Conservation (phyloP, 2,113 vertebrate species). For the Calyptommatus sinebrachiatus region DNA sequence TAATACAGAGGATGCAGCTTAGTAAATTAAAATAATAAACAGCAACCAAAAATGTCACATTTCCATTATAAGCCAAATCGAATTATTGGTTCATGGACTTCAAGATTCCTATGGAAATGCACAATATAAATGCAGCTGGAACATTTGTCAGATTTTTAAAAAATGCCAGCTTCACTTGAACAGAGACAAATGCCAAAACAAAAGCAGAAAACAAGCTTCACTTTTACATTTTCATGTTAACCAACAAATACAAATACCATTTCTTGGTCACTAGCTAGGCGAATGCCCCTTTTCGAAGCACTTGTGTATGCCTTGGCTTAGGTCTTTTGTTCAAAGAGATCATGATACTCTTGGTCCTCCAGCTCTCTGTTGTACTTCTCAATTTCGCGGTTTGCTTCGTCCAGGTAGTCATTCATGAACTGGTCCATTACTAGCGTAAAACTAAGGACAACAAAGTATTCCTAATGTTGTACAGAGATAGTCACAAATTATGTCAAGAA, state of each 20-base stretch:
- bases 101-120: slow-evolving; percentile 64
- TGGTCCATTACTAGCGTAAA: slow-evolving; percentile 86
- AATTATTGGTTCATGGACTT: slow-evolving; percentile 60
- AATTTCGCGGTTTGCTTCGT: slow-evolving; percentile 88
- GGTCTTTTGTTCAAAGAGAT: slow-evolving; percentile 87
- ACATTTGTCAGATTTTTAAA: slow-evolving; percentile 46
- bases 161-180: slow-evolving; percentile 56
- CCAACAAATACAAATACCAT: slow-evolving; percentile 46
- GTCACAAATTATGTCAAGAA: too few relatives aligned
- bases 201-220: slow-evolving; percentile 43
- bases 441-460: slow-evolving; percentile 71
- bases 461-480: too few relatives aligned
- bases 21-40: background rate
- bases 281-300: background rate
- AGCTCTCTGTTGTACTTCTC: slow-evolving; percentile 89
- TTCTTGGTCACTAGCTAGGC: slow-evolving; percentile 31
- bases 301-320: slow-evolving; percentile 14
- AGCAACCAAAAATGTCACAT: background rate
- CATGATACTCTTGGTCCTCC: slow-evolving; percentile 82
- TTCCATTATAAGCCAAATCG: slow-evolving; percentile 47
- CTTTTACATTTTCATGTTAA: slow-evolving; percentile 44
- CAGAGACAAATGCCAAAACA: slow-evolving; percentile 38
- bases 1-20: slow-evolving; percentile 22
- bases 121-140: slow-evolving; percentile 51
- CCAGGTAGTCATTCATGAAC: slow-evolving; percentile 88